Evolutionary conservation across 92 coral and sea anemone species (phyloP), one percentile per base, ranked within the genome.

Genomic region (Palythoa grandis): DNA sequence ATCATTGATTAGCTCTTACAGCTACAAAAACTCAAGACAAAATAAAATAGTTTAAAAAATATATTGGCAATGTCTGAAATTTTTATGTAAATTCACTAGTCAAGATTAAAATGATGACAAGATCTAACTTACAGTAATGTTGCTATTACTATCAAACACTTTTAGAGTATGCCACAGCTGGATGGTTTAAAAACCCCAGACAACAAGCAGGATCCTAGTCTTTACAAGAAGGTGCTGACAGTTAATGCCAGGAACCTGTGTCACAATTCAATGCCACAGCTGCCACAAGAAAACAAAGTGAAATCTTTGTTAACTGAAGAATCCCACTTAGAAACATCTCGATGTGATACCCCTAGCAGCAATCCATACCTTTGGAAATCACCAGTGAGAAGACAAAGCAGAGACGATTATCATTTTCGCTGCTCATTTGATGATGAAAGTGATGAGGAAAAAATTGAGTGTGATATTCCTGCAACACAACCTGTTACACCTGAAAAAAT

Each of bases 391-490:
- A 66, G 68, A 57, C 52, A 76, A 37, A 78, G 76, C 37, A 86
- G 69, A 20, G 84, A 83, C 29, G 87, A 60, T 52, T 89, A 37
- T 83, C 89, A 87, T 37, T 89, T 89, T 58, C 90, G 86, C 72
- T 91, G 96, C 74, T 95, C 95, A 11, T 90, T 90, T 89, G 94
- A 91, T 54, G 94, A 91, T 54, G 91, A 83, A 74, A 89, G 92
- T 54, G 88, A 91, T 47, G 94, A 86, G 52, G 82, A 89, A 19
- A 85, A 50, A 25, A 83, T 79, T 12, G 87, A 93, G 7, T 68
- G 19, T 73, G 90, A 88, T 47, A 61, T 90, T 65, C 91, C 94
- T 24, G 70, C 67, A 65, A 88, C 95, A 1, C 98, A 92, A 52
- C 92, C 92, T 68, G 84, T 87, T 23, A 25, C 90, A 15, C 83